A percentile compares a stretch with the other conserved stretches of the same genome.
These are phyloP conservation scores for Pardosa pseudoannulata DNA, from an alignment of 2,888 invertebrate genomes.

Conservation along the genomic window DNA sequence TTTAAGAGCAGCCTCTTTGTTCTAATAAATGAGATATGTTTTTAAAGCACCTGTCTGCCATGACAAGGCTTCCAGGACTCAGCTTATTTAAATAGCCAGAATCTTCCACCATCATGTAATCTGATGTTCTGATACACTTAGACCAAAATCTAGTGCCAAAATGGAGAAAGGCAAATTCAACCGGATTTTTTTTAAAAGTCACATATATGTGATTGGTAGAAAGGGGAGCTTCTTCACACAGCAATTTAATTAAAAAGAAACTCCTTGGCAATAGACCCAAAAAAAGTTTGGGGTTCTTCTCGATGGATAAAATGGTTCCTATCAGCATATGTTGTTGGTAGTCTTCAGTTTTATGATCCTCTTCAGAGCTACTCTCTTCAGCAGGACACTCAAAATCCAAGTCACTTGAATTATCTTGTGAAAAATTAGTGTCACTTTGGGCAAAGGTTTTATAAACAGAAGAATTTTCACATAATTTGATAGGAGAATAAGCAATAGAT, in stretches of 20 bases:
- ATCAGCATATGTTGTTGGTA: too few species aligned
- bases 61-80: conserved; percentile 71
- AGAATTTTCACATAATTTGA: too few species aligned
- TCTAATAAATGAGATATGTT: background rate
- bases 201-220: too few species aligned
- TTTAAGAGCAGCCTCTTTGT: conserved; percentile 9
- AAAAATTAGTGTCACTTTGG: conserved; percentile 7
- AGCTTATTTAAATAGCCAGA: conserved; percentile 64
- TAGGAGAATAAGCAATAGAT: conserved; percentile 15
- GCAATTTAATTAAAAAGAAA: too few species aligned
- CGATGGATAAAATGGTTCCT: too few species aligned
- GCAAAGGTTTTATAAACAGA: background rate
- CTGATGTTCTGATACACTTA: background rate
- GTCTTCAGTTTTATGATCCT: too few species aligned
- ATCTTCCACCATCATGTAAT: conserved; percentile 63
- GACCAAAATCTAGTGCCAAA: too few species aligned
- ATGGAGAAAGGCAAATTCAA: too few species aligned
- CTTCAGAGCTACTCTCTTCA: too few species aligned
- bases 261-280: conserved; percentile 25
- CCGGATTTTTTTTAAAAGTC: conserved; percentile 14
- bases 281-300: conserved; percentile 22
- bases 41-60: conserved; percentile 74
- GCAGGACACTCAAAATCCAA: background rate
- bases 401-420: background rate
- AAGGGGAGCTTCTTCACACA: too few species aligned